Conservation (phyloP, 53 echinoderm and acorn worm genomes). For the Henricia sp. region DNA sequence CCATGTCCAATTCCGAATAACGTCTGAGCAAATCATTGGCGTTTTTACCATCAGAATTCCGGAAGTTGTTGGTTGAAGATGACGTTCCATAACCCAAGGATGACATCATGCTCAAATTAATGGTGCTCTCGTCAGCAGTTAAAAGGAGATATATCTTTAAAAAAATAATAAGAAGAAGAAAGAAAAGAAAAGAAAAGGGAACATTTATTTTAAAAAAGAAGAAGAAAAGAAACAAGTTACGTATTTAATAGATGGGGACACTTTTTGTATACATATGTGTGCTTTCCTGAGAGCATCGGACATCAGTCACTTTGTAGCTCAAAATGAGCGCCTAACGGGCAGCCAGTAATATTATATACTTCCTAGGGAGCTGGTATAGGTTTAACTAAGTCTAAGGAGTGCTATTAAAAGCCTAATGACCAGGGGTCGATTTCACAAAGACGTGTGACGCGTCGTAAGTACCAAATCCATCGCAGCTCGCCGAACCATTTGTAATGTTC, state of each 20-base stretch:
- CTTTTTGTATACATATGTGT: neutral
- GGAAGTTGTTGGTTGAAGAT: neutral
- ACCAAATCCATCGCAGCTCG: too few relatives aligned
- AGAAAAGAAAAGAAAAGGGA: neutral
- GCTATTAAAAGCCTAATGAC: too few relatives aligned
- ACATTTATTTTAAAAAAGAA: neutral
- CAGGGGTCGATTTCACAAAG: too few relatives aligned
- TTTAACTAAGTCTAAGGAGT: too few relatives aligned
- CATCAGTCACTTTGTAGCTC: too few relatives aligned
- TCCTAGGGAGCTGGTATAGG: too few relatives aligned
- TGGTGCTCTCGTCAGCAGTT: neutral
- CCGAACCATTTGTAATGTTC: too few relatives aligned
- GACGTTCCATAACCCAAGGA: slow-evolving; percentile 10
- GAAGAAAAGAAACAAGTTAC: too few relatives aligned
- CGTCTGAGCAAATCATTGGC: neutral
- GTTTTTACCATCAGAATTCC: neutral
- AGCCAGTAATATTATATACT: too few relatives aligned
- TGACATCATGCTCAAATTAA: slow-evolving; percentile 31
- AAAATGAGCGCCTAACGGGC: too few relatives aligned
- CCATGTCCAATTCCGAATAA: neutral
- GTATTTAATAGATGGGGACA: too few relatives aligned
- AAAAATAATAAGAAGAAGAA: neutral
- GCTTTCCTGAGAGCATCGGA: neutral
- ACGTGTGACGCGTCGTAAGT: too few relatives aligned
- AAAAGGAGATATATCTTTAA: slow-evolving; percentile 15